Evolutionary conservation across 2,113 vertebrate species (phyloP).

Genomic region (Chaetops frenatus): DNA sequence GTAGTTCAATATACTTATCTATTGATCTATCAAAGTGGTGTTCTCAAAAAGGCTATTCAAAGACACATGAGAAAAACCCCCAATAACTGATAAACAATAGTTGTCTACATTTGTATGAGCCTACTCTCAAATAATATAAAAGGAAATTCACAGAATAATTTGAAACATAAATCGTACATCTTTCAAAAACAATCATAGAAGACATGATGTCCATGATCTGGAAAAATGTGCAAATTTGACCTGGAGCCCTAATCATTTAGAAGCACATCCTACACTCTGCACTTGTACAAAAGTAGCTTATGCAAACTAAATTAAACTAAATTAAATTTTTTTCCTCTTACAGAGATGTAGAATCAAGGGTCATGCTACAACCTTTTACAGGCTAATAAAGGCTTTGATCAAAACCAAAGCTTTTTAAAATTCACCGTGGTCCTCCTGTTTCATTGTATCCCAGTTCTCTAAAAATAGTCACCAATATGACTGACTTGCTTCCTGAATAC

Average conservation of each 20-base stretch:
- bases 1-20: not conserved
- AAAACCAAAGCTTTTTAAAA: not conserved
- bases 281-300: not conserved
- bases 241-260: not conserved
- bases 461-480: not conserved
- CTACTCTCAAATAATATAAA: not conserved
- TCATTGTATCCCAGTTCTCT: not conserved
- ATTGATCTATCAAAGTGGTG: not conserved
- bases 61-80: rapidly evolving
- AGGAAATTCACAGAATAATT: not conserved
- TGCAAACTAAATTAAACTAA: not conserved
- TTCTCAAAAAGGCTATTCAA: not conserved
- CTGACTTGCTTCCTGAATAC: not conserved
- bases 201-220: not conserved
- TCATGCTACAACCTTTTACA: not conserved
- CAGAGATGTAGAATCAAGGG: not conserved
- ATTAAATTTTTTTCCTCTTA: not conserved
- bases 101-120: not conserved
- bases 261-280: not conserved
- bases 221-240: not conserved
- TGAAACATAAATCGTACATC: not conserved
- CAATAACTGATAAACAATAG: not conserved
- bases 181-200: slow-evolving; percentile 1
- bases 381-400: not conserved
- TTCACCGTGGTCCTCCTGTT: not conserved